Base-by-base conservation (phyloP, 2,888 invertebrate genomes). In the Orthosia cruda region DNA sequence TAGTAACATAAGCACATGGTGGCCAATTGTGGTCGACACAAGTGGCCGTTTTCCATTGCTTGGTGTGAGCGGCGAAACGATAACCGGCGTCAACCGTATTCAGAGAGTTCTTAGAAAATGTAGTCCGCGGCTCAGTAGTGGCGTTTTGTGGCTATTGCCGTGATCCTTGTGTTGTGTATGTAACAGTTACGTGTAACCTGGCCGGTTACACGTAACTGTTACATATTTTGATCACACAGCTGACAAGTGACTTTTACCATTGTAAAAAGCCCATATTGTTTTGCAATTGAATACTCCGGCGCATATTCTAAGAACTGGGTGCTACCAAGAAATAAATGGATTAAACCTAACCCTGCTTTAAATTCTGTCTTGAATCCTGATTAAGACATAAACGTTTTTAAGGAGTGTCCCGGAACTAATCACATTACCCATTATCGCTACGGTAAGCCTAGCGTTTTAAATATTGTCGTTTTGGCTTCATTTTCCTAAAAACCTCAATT, bases 221-320 rank as follows among this genome's bases (percentile, higher is more conserved):
- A 91, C 93, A 81, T 97, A 97, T 87, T 93, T 96, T 47, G 97
- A 97, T 87, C 3, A 20, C 16, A 47, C 97, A 0, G 97, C 96
- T 0, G 80, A 90, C 88, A 84, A 94, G 96, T 47, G 89, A 91
- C 20, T 40, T 96, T 95, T 66, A 76, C 78, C 13, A 92, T 64
- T 16, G 12, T 16, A 47, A 16, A 45, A 12, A 45, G 26, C 1
- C 45, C 16, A 47, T 66, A 67, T 40, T 40, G 40, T 23, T 71
- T 15, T 18, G 1, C 49, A 71, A 70, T 23, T 16, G 12, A 40
- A 9, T 13, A 5, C 96, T 92, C 92, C 67, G 86, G 74, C 0
- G 82, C 81, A 2, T 26, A 5, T 20, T 45, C 52, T 20, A 52
- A 11, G n/a, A n/a, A 52, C 3, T 20, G 12, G n/a, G 12, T 52